Percentiles rank a stretch among this genome's conserved stretches.
Conservation (phyloP, 2,113 vertebrate species). For the Bettongia penicillata region DNA sequence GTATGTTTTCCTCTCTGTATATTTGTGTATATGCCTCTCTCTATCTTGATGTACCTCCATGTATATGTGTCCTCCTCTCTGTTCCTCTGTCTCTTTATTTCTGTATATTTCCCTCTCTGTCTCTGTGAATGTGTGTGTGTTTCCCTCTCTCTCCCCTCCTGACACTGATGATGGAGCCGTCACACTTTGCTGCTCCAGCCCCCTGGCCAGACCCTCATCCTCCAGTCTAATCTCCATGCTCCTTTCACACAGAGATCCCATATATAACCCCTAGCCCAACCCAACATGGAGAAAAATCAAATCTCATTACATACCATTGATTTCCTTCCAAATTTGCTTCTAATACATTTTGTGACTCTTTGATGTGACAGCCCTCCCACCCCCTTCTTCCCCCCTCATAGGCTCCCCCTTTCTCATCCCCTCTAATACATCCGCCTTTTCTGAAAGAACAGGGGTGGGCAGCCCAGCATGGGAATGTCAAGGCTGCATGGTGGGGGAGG, state of each 20-base stretch:
- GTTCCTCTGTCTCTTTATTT: not conserved
- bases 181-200: constrained; percentile 80
- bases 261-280: constrained; percentile 67
- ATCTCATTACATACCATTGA: constrained; percentile 79
- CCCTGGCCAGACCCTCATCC: constrained; percentile 66
- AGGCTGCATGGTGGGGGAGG: not conserved
- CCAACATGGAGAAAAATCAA: constrained; percentile 75
- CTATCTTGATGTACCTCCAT: not conserved
- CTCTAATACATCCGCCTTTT: constrained; percentile 16
- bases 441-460: not conserved
- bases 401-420: not conserved
- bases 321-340: constrained; percentile 81
- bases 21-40: not conserved
- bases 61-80: not conserved
- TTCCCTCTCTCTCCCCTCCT: constrained; percentile 59
- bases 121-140: constrained; percentile 22
- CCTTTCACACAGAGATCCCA: constrained; percentile 14
- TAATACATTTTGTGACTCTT: constrained; percentile 72
- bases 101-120: constrained; percentile 67
- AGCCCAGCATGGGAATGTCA: not conserved
- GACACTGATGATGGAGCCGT: constrained; percentile 85
- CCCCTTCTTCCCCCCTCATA: not conserved
- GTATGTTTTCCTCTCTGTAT: not conserved
- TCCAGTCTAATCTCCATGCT: constrained; percentile 41
- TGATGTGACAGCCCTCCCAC: constrained; percentile 34